These are phyloP conservation scores for Stegastes partitus DNA, from an alignment of 2,113 vertebrate species.

Conservation along the genomic window DNA sequence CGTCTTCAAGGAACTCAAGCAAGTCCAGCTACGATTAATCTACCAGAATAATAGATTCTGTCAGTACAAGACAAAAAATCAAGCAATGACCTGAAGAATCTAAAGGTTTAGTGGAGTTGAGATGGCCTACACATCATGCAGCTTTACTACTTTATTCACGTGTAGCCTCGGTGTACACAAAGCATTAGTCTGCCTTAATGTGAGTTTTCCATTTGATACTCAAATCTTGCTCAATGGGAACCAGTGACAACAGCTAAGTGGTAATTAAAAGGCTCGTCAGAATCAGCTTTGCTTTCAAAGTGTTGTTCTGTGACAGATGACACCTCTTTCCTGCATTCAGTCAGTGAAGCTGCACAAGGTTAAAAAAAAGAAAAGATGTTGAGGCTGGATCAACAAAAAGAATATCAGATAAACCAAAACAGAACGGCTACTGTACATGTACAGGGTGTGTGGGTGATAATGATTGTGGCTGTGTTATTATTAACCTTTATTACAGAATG, in stretches of 20 bases:
- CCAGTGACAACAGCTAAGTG: conserved; percentile 27
- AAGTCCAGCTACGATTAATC: no score
- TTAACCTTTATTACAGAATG: background rate
- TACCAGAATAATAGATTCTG: no score
- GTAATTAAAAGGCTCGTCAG: conserved; percentile 42
- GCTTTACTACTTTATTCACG: no score
- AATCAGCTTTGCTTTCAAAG: conserved; percentile 21
- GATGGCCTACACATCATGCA: no score
- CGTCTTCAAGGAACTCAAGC: no score
- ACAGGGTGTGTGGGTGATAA: background rate
- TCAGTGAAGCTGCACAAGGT: background rate
- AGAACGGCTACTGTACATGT: background rate
- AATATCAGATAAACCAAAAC: background rate
- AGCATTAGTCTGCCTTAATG: background rate
- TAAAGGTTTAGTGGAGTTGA: no score
- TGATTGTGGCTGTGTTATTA: background rate
- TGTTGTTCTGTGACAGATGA: conserved; percentile 10
- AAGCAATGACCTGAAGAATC: no score
- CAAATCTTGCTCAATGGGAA: conserved; percentile 14
- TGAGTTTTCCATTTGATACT: conserved; percentile 23
- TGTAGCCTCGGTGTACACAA: no score
- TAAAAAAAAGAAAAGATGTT: background rate
- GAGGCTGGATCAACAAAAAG: background rate
- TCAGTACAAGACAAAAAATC: no score
- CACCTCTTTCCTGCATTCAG: conserved; percentile 14